Evolutionary conservation across 2,888 invertebrate genomes (phyloP), one percentile per base, ranked within the genome.

Genomic region (Lycaena phlaeas): DNA sequence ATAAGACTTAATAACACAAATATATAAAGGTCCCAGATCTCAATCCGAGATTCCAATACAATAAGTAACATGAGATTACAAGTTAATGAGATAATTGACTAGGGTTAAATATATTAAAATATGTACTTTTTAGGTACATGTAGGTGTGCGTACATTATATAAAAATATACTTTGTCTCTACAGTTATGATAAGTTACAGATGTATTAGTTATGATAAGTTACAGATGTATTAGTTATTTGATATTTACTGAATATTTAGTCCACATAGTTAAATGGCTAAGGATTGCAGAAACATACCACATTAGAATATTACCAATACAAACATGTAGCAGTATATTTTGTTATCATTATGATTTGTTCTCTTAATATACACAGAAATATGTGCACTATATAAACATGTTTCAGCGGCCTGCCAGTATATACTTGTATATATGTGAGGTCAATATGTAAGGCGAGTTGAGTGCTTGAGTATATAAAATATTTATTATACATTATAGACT

Each of bases 361-460:
- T n/a, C n/a, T n/a, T n/a, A n/a, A n/a, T n/a, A n/a, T n/a, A n/a
- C n/a, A n/a, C n/a, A n/a, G n/a, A 22, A 4, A 22, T 22, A 22
- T 18, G 18, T 18, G 18, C 11, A 22, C 3, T 18, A 11, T 34
- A 34, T 18, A 22, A 5, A 11, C 12, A 34, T 36, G 11, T 34
- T 9, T 12, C 2, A 36, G 10, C 7, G 9, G 9, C 3, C 7
- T n/a, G 34, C n/a, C 10, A 31, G 6, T 39, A 30, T 27, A 26
- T 28, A 14, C n/a, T 7, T 38, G 6, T 39, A 30, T 27, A 26
- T 28, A 14, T 36, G 36, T 46, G 46, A 49, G 49, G 48, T 48
- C 45, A 41, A 27, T 31, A 39, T 28, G 12, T 44, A 46, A 46
- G 46, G 48, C 44, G 41, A 42, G 14, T 22, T 18, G n/a, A n/a